A percentile compares a stretch with the other conserved stretches of the same genome.
Conservation (phyloP, 1,140 invertebrate species). For the Dolichoris vasculosae region DNA sequence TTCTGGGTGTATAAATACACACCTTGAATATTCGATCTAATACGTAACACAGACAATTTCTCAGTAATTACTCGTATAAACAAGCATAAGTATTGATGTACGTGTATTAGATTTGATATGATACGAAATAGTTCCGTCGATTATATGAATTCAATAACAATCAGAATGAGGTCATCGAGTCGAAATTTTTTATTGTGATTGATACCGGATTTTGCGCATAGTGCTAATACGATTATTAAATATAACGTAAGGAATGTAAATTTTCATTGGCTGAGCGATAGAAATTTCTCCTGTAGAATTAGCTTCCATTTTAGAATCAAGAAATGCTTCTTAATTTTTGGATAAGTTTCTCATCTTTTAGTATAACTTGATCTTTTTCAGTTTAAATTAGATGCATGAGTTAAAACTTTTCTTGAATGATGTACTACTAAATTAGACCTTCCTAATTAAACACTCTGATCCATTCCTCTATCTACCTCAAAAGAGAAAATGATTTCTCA, state of each 20-base stretch:
- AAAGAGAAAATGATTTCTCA: too few relatives aligned
- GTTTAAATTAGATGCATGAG: not conserved
- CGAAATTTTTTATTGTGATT: not conserved
- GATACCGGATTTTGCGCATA: not conserved
- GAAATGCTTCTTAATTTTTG: not conserved
- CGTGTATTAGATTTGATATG: slow-evolving; percentile 17
- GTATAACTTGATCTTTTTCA: not conserved
- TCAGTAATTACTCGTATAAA: not conserved
- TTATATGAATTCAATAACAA: slow-evolving; percentile 62
- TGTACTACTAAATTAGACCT: too few relatives aligned
- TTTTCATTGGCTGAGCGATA: slow-evolving; percentile 8
- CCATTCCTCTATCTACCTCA: too few relatives aligned
- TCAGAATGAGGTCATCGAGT: not conserved
- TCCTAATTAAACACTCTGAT: too few relatives aligned
- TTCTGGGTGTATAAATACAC: not conserved
- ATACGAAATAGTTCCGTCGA: not conserved
- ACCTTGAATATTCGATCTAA: not conserved
- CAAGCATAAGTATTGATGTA: not conserved
- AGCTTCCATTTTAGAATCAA: slow-evolving; percentile 26
- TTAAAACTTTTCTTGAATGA: too few relatives aligned
- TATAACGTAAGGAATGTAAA: not conserved
- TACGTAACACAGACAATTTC: not conserved
- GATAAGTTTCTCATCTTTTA: not conserved
- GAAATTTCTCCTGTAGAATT: not conserved
- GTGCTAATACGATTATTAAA: slow-evolving; percentile 24